These are phyloP conservation scores for Drosophila rubida DNA, from an alignment of 2,888 invertebrate genomes.

Conservation along the genomic window DNA sequence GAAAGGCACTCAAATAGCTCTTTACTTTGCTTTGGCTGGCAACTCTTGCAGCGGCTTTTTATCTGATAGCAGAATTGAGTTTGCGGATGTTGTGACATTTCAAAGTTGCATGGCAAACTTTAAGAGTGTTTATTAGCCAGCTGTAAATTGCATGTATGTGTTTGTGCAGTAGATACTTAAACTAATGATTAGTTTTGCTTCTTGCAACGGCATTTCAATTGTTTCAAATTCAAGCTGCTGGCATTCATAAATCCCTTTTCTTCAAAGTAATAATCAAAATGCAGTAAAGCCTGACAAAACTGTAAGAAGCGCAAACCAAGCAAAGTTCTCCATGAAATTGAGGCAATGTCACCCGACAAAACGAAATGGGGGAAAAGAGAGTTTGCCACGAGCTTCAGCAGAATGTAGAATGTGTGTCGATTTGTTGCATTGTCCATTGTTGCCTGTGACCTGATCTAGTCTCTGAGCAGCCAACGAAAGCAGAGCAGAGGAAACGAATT, in stretches of 20 bases:
- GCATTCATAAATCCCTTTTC: too few species aligned
- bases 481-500: background rate
- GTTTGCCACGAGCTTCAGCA: background rate
- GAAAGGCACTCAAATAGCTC: slow-evolving; percentile 26
- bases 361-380: background rate
- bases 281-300: background rate
- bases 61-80: slow-evolving; percentile 11
- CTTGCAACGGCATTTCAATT: too few species aligned
- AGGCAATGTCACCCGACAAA: slow-evolving; percentile 12
- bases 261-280: background rate
- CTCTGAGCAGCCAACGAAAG: slow-evolving; percentile 32
- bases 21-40: slow-evolving; percentile 52
- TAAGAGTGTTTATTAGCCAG: background rate
- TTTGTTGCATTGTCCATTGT: slow-evolving; percentile 32
- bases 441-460: slow-evolving; percentile 50
- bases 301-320: slow-evolving; percentile 1
- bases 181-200: too few species aligned
- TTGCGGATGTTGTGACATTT: slow-evolving; percentile 21
- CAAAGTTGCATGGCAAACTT: background rate
- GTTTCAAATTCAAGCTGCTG: too few species aligned
- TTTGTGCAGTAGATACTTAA: too few species aligned
- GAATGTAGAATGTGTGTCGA: slow-evolving; percentile 1
- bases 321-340: background rate
- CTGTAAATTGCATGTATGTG: too few species aligned
- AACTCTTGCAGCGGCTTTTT: slow-evolving; percentile 61